These are phyloP conservation scores for Lontra canadensis DNA, from an alignment of 2,113 vertebrate genomes.

Conservation along the genomic window DNA sequence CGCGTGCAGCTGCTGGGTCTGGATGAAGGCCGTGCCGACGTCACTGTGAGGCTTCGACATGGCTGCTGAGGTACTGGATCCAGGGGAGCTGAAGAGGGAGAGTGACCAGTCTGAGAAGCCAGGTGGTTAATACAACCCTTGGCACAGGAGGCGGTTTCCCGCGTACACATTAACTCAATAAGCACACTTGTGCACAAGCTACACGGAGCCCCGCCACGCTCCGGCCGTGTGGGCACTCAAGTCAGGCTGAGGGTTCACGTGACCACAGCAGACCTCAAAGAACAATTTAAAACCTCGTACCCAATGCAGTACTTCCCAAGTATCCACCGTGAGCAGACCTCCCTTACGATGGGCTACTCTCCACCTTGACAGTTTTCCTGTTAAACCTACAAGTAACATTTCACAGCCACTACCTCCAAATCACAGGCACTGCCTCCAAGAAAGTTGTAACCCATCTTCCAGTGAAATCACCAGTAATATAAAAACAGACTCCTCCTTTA, in stretches of 20 bases:
- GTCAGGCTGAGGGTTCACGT: neutral
- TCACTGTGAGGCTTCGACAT: slow-evolving; percentile 89
- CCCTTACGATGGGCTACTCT: neutral
- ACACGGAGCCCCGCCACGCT: neutral
- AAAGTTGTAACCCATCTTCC: neutral
- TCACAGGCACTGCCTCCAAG: neutral
- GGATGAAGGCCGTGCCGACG: slow-evolving; percentile 89
- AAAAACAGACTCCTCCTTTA: neutral
- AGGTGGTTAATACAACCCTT: neutral
- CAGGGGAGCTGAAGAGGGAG: neutral
- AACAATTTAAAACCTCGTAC: neutral
- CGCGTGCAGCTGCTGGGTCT: slow-evolving; percentile 95
- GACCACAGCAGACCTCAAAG: neutral
- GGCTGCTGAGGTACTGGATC: slow-evolving; percentile 67
- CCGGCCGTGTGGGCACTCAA: neutral
- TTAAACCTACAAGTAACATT: neutral
- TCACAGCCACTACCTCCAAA: neutral
- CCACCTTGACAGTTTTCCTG: neutral
- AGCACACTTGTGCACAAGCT: neutral
- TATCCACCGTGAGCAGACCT: neutral
- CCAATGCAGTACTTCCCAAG: neutral
- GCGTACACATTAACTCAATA: slow-evolving; percentile 44
- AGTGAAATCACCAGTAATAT: neutral
- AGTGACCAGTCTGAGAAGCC: neutral
- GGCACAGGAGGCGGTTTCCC: neutral